Percentiles rank a stretch among this genome's conserved stretches.
Conservation (phyloP, 2,113 vertebrate species). For the Ranitomeya imitator region DNA sequence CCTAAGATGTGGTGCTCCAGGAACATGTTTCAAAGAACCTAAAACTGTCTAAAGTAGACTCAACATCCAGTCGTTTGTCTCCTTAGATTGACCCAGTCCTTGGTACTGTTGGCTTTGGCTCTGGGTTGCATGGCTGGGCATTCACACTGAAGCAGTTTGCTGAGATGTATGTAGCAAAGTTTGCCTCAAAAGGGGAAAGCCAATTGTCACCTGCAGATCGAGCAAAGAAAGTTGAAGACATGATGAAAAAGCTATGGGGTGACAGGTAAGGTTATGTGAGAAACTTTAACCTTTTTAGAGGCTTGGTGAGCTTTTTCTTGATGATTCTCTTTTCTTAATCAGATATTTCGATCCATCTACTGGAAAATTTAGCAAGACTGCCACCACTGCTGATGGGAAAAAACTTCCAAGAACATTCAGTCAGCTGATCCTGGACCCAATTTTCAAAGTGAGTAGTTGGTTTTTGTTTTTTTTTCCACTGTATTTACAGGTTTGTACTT, state of each 20-base stretch:
- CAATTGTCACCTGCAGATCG: slow-evolving; percentile 77
- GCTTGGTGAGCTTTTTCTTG: not conserved
- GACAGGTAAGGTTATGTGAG: slow-evolving; percentile 74
- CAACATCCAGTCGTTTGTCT: no score
- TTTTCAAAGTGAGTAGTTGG: slow-evolving; percentile 84
- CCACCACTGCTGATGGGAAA: slow-evolving; percentile 77
- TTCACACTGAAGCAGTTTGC: slow-evolving; percentile 98
- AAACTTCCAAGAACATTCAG: slow-evolving; percentile 85
- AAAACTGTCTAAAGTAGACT: no score
- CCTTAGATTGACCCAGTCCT: slow-evolving; percentile 85
- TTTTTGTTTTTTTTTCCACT: no score
- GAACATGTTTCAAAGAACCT: not conserved
- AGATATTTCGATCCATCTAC: slow-evolving; percentile 85
- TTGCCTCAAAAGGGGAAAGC: slow-evolving; percentile 86
- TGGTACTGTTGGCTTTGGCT: slow-evolving; percentile 94
- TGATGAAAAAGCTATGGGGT: slow-evolving; percentile 99
- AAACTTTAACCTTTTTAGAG: not conserved
- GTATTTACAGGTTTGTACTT: no score
- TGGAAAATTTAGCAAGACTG: slow-evolving; percentile 85
- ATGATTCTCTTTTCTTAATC: not conserved
- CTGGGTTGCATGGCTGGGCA: slow-evolving; percentile 95
- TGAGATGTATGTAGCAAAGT: slow-evolving; percentile 94
- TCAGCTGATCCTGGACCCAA: slow-evolving; percentile 91
- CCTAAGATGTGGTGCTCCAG: no score
- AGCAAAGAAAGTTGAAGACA: slow-evolving; percentile 95